Evolutionary conservation across 92 coral and sea anemone species (phyloP).

Genomic region (Porites divaricata): DNA sequence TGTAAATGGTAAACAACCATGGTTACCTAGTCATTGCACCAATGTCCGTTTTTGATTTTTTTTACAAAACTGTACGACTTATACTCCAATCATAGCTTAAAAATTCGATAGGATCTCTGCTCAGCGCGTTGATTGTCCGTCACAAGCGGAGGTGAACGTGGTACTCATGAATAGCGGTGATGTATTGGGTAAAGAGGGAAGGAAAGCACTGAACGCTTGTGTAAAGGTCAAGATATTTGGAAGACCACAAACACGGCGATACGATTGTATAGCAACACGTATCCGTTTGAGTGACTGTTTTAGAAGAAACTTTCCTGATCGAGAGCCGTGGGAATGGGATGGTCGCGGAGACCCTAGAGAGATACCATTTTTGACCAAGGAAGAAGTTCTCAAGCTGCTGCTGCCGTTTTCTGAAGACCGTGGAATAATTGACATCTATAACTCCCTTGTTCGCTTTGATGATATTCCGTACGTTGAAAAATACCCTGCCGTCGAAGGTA

Average conservation of each 20-base stretch:
- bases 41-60: too few species aligned
- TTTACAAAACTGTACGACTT: too few species aligned
- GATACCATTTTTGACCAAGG: too few species aligned
- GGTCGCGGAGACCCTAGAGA: too few species aligned
- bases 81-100: too few species aligned
- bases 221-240: conserved; percentile 20
- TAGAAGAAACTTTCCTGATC: neutral
- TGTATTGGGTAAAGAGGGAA: conserved; percentile 15
- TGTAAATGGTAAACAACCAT: too few species aligned
- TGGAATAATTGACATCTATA: neutral
- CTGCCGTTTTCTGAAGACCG: too few species aligned
- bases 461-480: neutral
- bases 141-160: too few species aligned
- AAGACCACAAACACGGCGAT: neutral
- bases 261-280: neutral
- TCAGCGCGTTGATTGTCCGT: too few species aligned
- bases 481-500: neutral
- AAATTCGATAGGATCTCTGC: too few species aligned
- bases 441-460: neutral
- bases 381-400: too few species aligned
- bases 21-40: too few species aligned
- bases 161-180: conserved; percentile 1
- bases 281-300: neutral
- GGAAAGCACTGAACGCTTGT: conserved; percentile 23
- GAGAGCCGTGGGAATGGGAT: neutral